Evolutionary conservation across 2,797 vertebrate genomes (phyloP).

Genomic region (Eremophila alpestris): DNA sequence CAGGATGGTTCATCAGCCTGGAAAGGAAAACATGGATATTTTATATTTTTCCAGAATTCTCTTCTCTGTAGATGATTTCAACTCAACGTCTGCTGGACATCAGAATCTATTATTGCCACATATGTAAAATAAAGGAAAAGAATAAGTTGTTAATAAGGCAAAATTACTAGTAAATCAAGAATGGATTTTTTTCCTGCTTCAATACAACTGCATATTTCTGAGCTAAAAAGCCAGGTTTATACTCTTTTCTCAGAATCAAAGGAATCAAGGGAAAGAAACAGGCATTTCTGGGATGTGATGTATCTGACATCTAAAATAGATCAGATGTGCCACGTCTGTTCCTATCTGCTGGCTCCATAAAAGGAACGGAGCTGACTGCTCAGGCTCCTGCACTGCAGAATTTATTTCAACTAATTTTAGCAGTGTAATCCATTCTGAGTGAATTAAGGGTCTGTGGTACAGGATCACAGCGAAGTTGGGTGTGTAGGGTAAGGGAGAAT

Average conservation of each 20-base stretch:
- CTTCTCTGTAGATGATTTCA: neutral
- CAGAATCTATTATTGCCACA: neutral
- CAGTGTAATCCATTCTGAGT: neutral
- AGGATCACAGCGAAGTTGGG: neutral
- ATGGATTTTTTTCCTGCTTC: fast-evolving
- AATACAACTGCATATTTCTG: neutral
- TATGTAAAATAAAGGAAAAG: neutral
- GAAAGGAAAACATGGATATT: neutral
- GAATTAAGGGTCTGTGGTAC: neutral
- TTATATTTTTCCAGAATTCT: neutral
- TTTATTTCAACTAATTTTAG: slow-evolving; percentile 8
- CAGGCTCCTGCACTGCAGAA: neutral
- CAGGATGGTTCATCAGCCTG: neutral
- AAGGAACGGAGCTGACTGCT: neutral
- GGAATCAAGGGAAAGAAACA: neutral
- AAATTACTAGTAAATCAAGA: neutral
- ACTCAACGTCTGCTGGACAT: neutral
- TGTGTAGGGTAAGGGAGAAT: neutral
- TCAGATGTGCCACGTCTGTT: neutral
- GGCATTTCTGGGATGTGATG: neutral
- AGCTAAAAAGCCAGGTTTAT: neutral
- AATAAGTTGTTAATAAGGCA: neutral
- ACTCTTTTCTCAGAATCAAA: neutral
- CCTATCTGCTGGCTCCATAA: neutral
- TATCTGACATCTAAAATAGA: slow-evolving; percentile 9